phyloP scores from a whole-genome alignment of 2,113 vertebrate species.

The Heterotilapia buettikoferi region DNA sequence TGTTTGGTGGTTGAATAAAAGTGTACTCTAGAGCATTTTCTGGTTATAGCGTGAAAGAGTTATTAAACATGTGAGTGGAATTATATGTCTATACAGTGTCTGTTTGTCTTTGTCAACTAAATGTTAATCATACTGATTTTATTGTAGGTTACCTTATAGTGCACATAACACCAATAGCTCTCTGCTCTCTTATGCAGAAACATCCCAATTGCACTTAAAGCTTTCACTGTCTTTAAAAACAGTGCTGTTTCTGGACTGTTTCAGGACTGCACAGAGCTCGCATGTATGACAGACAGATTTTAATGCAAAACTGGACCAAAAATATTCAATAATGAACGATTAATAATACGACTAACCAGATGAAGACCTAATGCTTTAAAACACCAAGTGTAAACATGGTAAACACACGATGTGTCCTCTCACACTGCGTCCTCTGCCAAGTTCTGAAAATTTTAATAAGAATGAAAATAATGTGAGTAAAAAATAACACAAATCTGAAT shows the following conservation, averaged over 20 bases:
- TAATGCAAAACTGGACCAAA: neutral
- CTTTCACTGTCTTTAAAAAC: neutral
- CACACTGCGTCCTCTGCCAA: neutral
- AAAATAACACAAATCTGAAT: neutral
- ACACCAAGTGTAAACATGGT: neutral
- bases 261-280: neutral
- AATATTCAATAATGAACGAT: neutral
- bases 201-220: neutral
- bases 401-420: neutral
- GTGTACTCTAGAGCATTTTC: neutral
- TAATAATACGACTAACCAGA: accelerated
- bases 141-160: neutral
- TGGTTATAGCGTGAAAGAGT: neutral
- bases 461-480: neutral
- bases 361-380: neutral
- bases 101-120: neutral
- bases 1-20: neutral
- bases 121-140: neutral
- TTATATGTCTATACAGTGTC: neutral
- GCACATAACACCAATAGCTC: neutral
- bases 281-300: neutral
- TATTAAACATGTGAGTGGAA: neutral
- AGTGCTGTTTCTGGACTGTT: neutral
- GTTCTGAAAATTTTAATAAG: neutral
- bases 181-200: neutral